Percentiles rank a stretch among this genome's conserved stretches.
Conservation (phyloP, 92 coral and sea anemone species). For the Siderastrea siderea region DNA sequence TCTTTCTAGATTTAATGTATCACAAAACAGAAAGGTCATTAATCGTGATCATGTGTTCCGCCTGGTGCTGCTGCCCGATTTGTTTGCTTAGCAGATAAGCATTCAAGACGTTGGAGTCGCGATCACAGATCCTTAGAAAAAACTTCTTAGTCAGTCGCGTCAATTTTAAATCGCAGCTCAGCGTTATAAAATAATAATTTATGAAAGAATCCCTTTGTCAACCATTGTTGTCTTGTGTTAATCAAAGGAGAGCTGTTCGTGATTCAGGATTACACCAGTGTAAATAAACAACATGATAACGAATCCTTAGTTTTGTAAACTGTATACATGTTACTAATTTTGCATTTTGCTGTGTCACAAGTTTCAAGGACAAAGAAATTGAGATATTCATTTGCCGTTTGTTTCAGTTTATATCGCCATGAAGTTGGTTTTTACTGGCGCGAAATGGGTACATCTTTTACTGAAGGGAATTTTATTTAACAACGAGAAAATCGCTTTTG, state of each 20-base stretch:
- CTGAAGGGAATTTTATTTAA: constrained; percentile 22
- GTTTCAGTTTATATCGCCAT: neutral
- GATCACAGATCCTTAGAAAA: constrained; percentile 39
- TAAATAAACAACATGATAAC: constrained; percentile 18
- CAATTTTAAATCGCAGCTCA: constrained; percentile 33
- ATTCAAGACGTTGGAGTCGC: constrained; percentile 5
- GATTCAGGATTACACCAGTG: constrained; percentile 10
- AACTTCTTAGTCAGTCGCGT: constrained; percentile 48
- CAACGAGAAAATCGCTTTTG: neutral
- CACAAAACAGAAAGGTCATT: constrained; percentile 8
- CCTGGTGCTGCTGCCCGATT: neutral
- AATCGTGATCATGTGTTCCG: constrained; percentile 1
- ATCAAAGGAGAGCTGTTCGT: neutral
- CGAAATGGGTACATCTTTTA: neutral
- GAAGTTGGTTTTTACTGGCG: neutral
- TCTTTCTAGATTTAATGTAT: neutral
- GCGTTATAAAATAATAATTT: constrained; percentile 9
- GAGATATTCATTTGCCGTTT: neutral
- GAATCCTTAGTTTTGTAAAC: neutral
- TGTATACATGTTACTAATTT: neutral
- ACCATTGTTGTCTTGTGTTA: neutral
- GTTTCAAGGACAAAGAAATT: neutral
- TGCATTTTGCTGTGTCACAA: neutral
- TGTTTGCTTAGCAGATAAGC: constrained; percentile 29
- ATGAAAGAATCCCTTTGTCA: constrained; percentile 37